phyloP scores from a whole-genome alignment of 2,113 vertebrate genomes.

The Elaphurus davidianus region DNA sequence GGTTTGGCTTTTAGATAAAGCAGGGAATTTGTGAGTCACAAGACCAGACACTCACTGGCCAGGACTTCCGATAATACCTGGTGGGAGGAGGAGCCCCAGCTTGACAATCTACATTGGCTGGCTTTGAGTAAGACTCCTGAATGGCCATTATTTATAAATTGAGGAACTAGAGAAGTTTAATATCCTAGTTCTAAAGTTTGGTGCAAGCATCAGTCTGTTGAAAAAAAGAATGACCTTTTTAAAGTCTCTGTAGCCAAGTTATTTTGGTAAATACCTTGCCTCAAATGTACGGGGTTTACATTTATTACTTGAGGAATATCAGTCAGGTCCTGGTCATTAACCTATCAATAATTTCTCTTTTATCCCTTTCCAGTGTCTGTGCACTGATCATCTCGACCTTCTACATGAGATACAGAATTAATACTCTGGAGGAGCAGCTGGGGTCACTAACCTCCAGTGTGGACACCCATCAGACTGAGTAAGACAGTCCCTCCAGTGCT shows the following conservation, averaged over 20 bases:
- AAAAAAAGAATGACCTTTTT: background rate
- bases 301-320: background rate
- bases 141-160: background rate
- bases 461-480: conserved; percentile 85
- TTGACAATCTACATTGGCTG: background rate
- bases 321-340: background rate
- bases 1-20: background rate
- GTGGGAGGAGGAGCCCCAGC: background rate
- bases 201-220: background rate
- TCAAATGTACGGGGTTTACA: background rate
- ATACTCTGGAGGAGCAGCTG: conserved; percentile 88
- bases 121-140: background rate
- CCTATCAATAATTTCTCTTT: background rate
- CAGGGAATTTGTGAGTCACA: background rate
- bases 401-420: conserved; percentile 93
- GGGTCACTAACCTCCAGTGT: conserved; percentile 81
- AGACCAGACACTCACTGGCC: background rate
- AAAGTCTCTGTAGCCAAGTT: background rate
- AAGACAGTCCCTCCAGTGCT: conserved; percentile 64
- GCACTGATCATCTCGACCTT: conserved; percentile 90
- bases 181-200: background rate
- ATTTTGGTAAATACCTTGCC: conserved; percentile 3
- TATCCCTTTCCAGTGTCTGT: conserved; percentile 84
- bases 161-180: background rate
- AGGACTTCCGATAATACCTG: background rate